These are phyloP conservation scores for Salticus scenicus DNA, from an alignment of 2,888 invertebrate species.

Conservation along the genomic window DNA sequence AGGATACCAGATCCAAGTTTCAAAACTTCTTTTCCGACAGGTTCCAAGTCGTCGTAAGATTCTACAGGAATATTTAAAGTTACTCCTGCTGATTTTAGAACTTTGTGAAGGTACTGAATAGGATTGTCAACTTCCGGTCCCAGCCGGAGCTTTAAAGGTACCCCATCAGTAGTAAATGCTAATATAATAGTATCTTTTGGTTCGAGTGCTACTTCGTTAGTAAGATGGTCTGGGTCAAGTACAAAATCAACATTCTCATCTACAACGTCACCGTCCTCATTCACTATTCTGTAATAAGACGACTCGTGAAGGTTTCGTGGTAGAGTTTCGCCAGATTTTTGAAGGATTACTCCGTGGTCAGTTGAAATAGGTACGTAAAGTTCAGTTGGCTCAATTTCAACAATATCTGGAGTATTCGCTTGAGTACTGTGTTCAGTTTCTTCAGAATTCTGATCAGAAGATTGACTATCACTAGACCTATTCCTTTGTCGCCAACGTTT, in stretches of 20 bases:
- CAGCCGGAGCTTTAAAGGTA: conserved; percentile 37
- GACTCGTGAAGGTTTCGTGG: too few species aligned
- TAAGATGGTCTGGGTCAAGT: neutral
- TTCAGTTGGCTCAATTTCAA: neutral
- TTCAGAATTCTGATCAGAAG: neutral
- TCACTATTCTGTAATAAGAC: neutral
- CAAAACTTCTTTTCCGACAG: conserved; percentile 33
- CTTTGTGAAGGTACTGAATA: conserved; percentile 28
- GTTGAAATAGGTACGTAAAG: neutral
- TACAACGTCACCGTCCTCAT: neutral
- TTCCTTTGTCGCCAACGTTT: neutral
- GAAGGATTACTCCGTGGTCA: neutral
- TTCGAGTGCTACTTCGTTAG: neutral
- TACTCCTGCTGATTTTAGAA: conserved; percentile 11
- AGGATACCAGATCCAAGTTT: conserved; percentile 14
- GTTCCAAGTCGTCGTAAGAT: neutral
- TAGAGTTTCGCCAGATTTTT: too few species aligned
- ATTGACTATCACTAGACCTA: neutral
- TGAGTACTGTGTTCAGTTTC: neutral
- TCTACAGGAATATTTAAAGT: conserved; percentile 32
- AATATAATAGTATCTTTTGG: conserved; percentile 13
- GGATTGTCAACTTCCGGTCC: conserved; percentile 25
- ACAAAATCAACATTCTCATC: neutral
- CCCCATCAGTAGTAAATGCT: conserved; percentile 39
- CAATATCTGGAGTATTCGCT: neutral